Conservation (phyloP, 2,797 vertebrate genomes). For the Prionace glauca region DNA sequence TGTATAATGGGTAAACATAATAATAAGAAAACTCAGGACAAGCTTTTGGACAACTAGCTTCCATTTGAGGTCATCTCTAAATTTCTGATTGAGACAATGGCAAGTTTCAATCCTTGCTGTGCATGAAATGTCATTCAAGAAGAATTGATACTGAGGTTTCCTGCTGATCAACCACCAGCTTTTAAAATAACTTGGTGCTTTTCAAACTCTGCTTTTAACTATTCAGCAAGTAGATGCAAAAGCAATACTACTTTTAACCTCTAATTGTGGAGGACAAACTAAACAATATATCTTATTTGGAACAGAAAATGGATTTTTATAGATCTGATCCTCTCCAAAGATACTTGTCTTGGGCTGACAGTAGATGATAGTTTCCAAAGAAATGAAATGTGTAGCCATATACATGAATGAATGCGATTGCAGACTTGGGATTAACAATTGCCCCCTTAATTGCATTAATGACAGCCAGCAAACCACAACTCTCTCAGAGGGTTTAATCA, state of each 20-base stretch:
- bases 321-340: neutral
- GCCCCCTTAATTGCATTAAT: neutral
- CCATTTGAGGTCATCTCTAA: neutral
- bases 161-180: neutral
- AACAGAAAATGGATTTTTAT: neutral
- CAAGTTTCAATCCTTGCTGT: neutral
- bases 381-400: neutral
- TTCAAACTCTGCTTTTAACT: neutral
- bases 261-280: neutral
- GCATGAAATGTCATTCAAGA: neutral
- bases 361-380: neutral
- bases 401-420: neutral
- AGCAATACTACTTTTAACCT: neutral
- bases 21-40: neutral
- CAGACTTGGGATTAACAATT: neutral
- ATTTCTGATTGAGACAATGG: neutral
- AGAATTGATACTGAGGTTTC: neutral
- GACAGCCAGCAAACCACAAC: neutral
- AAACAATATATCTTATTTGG: neutral
- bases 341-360: neutral
- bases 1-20: too few relatives aligned
- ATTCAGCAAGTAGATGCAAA: neutral
- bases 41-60: neutral
- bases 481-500: neutral
- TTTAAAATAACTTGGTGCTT: neutral